Base-by-base conservation (phyloP, 2,888 invertebrate species). In the Philereme vetulata region DNA sequence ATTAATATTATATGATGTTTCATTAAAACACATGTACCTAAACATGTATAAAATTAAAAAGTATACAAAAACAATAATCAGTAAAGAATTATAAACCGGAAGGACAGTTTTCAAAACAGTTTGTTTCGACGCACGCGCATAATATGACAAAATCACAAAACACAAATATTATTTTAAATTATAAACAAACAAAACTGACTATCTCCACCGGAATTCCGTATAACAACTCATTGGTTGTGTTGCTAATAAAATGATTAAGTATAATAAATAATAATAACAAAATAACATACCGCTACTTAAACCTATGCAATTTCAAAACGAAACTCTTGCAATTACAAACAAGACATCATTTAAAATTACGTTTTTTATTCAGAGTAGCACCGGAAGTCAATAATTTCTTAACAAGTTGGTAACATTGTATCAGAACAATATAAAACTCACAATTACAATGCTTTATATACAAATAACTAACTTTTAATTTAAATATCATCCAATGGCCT, bases 401-500 rank as follows among this genome's bases (percentile, higher is more conserved):
- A 38, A 47, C 47, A 56, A 38, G 21, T 46, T 48, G 46, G 35
- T 51, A 38, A 44, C 6, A 1, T 42, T 45, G 11, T 35, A 43
- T 44, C 36, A 44, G 48, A 61, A 56, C 42, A 56, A 53, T 56
- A 46, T 47, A 51, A 55, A 57, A 54, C 51, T 33, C 11, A 34
- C 54, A 51, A 55, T 45, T 54, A 51, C 45, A 46, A 35, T 52
- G 42, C 50, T 56, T 53, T 54, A 62, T 49, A 10, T 35, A 35
- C 44, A 45, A 61, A 61, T 50, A 36, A 56, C 46, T 47, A 5
- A 50, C 56, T 50, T 65, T 61, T 45, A 57, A 42, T 52, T 58
- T 49, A 62, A 62, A 58, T 62, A 62, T 51, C 55, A 55, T 47
- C 34, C 42, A 55, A 60, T 51, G 57, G 60, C 67, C 71, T 63